A percentile compares a stretch with the other conserved stretches of the same genome.
Conservation (phyloP, 2,888 invertebrate genomes). For the Philhelius pedissequus region DNA sequence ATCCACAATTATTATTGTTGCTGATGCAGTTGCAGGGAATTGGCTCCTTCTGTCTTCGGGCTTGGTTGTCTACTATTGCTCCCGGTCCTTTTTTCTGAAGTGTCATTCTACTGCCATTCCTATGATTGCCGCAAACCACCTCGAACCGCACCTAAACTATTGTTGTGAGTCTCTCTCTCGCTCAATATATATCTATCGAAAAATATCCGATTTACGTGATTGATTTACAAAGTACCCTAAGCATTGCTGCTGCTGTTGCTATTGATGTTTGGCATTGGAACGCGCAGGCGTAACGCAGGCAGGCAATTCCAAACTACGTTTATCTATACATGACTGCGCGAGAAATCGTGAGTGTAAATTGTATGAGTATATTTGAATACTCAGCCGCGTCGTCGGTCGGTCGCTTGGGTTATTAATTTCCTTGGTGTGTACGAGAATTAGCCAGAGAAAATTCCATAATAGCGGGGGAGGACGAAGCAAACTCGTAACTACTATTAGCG, state of each 20-base stretch:
- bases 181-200: constrained; percentile 11
- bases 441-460: constrained; percentile 17
- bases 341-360: constrained; percentile 43
- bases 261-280: constrained; percentile 13
- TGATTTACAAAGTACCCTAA: constrained; percentile 51
- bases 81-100: constrained; percentile 11
- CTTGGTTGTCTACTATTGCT: not conserved
- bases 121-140: constrained; percentile 41
- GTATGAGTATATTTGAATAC: constrained; percentile 46
- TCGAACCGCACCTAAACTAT: constrained; percentile 50
- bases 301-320: not conserved
- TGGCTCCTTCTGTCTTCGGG: not conserved
- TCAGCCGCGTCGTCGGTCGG: too few species aligned
- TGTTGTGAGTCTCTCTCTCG: not conserved
- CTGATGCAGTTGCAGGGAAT: not conserved
- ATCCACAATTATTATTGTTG: constrained; percentile 18
- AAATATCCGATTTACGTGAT: constrained; percentile 66
- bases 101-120: constrained; percentile 38
- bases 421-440: constrained; percentile 24
- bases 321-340: constrained; percentile 22
- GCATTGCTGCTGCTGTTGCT: not conserved
- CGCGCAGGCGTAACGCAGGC: constrained; percentile 52
- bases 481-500: constrained; percentile 46
- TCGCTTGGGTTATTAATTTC: constrained; percentile 34
- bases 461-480: not conserved